Evolutionary conservation across 2,113 vertebrate species (phyloP).

Genomic region (Rattus rattus): DNA sequence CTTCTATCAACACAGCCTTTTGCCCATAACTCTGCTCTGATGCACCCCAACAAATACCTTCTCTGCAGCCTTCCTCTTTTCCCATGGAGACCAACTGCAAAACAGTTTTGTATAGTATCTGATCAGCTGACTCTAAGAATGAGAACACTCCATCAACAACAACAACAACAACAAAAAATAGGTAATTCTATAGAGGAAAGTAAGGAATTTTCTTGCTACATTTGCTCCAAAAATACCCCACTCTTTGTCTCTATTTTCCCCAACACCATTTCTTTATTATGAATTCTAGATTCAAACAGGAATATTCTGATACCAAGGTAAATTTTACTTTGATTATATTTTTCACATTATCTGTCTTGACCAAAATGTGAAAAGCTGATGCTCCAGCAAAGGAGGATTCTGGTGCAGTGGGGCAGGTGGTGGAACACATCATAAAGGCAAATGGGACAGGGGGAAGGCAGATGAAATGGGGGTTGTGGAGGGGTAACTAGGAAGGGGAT

Average conservation of each 20-base stretch:
- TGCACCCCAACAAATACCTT: not conserved
- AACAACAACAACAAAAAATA: not conserved
- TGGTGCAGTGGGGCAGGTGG: too few species aligned
- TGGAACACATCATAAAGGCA: too few species aligned
- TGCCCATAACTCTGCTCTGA: not conserved
- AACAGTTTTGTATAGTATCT: not conserved
- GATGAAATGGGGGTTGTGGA: too few species aligned
- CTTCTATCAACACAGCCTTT: not conserved
- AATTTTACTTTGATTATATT: not conserved
- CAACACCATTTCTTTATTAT: not conserved
- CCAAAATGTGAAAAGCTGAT: not conserved
- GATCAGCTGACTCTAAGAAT: not conserved
- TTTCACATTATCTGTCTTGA: not conserved
- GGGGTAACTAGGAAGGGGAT: too few species aligned
- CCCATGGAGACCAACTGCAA: not conserved
- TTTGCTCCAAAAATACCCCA: rapidly evolving
- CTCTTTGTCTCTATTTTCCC: not conserved
- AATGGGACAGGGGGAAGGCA: too few species aligned
- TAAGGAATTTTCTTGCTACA: not conserved
- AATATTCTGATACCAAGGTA: not conserved
- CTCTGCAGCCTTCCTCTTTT: not conserved
- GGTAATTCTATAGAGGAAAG: not conserved
- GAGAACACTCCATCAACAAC: not conserved
- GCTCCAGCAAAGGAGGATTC: too few species aligned
- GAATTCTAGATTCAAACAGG: not conserved